Evolutionary conservation across 1,140 invertebrate genomes (phyloP), one percentile per base, ranked within the genome.

Genomic region (Aphaenogaster rudis): DNA sequence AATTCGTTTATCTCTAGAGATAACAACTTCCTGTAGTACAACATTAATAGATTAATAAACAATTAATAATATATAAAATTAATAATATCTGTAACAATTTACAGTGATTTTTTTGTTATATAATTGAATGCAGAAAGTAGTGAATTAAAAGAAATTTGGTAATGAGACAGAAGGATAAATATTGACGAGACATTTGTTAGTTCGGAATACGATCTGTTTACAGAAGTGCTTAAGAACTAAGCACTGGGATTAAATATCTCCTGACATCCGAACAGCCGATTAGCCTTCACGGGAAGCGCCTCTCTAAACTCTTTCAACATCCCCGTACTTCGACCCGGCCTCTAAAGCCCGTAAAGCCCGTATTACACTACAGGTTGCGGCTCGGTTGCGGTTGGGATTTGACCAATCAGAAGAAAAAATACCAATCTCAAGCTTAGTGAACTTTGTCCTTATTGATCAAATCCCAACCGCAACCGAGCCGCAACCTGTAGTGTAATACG

Each of bases 211-310:
- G 72, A 86, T 88, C 77, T 90, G 82, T 91, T 91, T 87, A 88
- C 86, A 76, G 54, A 76, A 57, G 28, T 52, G 52, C 85, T 90
- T 84, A 86, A 69, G 80, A 85, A 21, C 45, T 48, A 64, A 76
- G 45, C 69, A 72, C 13, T 54, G 33, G 33, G 54, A 79, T 88
- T 86, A 90, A 90, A 86, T 90, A 91, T 86, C 78, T 88, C 74
- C 61, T 79, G 78, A 88, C 86, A 69, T 59, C 33, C 64, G 69
- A 88, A 86, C 42, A 33, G 61, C 54, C 74, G 54, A 74, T 52
- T 74, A 78, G 33, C 5, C 64, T 77, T 28, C 39, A 11, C 54
- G 45, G 72, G 50, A 48, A 57, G n/a, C 74, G n/a, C 39, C 11
- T 42, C 42, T 28, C 21, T 80, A 39, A 77, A 88, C n/a, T 17